phyloP scores from a whole-genome alignment of 2,888 invertebrate species.

The Crematogaster levior region DNA sequence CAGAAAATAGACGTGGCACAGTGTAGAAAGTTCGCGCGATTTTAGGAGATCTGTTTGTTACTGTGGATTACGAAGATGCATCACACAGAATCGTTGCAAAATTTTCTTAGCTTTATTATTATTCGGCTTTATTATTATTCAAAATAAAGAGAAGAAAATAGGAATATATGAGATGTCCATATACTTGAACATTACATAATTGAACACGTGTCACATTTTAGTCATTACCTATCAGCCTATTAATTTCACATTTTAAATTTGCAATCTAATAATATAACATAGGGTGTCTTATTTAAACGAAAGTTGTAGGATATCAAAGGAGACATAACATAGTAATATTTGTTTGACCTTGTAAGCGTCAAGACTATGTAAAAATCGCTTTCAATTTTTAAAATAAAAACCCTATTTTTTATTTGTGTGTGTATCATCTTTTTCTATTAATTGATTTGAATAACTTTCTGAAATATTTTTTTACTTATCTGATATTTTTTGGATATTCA shows the following conservation, averaged over 20 bases:
- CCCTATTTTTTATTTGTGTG: too few species aligned
- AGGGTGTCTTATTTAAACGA: too few species aligned
- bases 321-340: too few species aligned
- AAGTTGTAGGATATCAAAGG: too few species aligned
- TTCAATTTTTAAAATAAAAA: too few species aligned
- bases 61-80: not conserved
- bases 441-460: too few species aligned
- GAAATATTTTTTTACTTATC: too few species aligned
- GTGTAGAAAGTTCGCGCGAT: slow-evolving; percentile 31
- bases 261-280: not conserved
- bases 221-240: not conserved
- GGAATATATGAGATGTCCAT: not conserved
- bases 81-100: not conserved
- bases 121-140: too few species aligned
- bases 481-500: too few species aligned
- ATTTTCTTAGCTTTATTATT: not conserved
- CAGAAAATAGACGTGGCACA: slow-evolving; percentile 24
- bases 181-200: not conserved
- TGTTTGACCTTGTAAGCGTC: too few species aligned
- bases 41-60: slow-evolving; percentile 18
- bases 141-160: not conserved
- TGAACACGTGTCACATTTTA: not conserved
- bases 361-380: too few species aligned
- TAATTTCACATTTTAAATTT: not conserved
- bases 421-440: too few species aligned